phyloP scores from a whole-genome alignment of 2,797 vertebrate genomes.

The Columba guinea region DNA sequence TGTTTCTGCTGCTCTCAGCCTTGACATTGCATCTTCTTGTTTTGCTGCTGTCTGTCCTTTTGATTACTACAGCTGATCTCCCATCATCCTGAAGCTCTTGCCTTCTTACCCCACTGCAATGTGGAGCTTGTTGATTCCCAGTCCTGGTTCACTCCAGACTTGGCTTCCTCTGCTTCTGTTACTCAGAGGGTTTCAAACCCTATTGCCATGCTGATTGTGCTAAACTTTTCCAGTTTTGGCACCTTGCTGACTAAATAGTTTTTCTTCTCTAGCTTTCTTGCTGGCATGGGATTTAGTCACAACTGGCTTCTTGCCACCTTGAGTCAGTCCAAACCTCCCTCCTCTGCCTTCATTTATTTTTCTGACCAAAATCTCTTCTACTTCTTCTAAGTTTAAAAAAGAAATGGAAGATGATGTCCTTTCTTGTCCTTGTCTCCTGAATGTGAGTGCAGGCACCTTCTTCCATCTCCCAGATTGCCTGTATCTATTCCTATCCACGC shows the following conservation, averaged over 20 bases:
- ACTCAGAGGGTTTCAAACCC: neutral
- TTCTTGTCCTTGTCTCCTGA: neutral
- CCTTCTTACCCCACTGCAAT: neutral
- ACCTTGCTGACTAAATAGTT: conserved; percentile 42
- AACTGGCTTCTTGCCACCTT: conserved; percentile 50
- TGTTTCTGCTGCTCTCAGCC: neutral
- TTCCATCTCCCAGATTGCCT: neutral
- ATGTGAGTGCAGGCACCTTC: neutral
- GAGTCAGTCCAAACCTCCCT: conserved; percentile 21
- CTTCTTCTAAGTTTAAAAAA: neutral
- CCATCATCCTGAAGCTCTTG: neutral
- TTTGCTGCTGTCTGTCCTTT: neutral
- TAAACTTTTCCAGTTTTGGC: neutral
- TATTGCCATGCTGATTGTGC: neutral
- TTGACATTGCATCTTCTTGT: neutral
- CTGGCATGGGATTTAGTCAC: conserved; percentile 6
- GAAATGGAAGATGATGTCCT: neutral
- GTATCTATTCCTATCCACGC: conserved; percentile 8
- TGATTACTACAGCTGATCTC: neutral
- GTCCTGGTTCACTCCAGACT: neutral
- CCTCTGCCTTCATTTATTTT: conserved; percentile 18
- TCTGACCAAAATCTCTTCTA: neutral
- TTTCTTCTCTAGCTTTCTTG: conserved; percentile 16
- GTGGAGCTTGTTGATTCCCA: neutral
- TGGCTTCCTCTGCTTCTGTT: neutral